phyloP scores from a whole-genome alignment of 2,113 vertebrate genomes.

The Equus przewalskii region DNA sequence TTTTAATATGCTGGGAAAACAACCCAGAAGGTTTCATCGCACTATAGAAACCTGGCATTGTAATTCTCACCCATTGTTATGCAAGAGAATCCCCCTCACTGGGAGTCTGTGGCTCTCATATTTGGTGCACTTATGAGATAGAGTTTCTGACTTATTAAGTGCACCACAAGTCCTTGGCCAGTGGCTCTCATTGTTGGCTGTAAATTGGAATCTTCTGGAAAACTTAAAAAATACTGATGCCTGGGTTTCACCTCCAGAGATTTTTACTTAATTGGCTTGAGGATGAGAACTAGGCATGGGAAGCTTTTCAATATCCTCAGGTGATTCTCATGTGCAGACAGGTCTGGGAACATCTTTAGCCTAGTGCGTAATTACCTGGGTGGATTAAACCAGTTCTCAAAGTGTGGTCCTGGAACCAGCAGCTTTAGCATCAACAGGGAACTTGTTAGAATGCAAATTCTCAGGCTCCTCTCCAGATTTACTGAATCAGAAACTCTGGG shows the following conservation, averaged over 20 bases:
- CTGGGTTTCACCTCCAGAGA: background rate
- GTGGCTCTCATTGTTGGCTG: background rate
- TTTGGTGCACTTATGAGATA: background rate
- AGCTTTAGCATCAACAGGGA: background rate
- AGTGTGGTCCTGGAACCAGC: background rate
- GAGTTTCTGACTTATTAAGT: background rate
- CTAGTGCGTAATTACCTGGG: background rate
- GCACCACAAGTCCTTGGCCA: background rate
- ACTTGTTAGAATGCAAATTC: conserved; percentile 1
- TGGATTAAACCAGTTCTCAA: conserved; percentile 28
- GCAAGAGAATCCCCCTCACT: background rate
- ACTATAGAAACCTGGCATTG: background rate
- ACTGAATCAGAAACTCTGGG: background rate
- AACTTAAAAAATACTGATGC: background rate
- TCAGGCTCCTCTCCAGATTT: background rate
- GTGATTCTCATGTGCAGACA: conserved; percentile 20
- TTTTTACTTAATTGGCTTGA: background rate
- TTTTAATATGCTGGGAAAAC: background rate
- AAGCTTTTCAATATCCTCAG: background rate
- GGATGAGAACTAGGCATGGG: background rate
- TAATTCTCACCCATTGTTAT: background rate
- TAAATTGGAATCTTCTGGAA: background rate
- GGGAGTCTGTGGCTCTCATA: background rate
- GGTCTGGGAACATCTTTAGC: background rate
- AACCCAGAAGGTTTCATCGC: background rate